Conservation (phyloP, 2,113 vertebrate genomes). For the Neodon shergylaensis region DNA sequence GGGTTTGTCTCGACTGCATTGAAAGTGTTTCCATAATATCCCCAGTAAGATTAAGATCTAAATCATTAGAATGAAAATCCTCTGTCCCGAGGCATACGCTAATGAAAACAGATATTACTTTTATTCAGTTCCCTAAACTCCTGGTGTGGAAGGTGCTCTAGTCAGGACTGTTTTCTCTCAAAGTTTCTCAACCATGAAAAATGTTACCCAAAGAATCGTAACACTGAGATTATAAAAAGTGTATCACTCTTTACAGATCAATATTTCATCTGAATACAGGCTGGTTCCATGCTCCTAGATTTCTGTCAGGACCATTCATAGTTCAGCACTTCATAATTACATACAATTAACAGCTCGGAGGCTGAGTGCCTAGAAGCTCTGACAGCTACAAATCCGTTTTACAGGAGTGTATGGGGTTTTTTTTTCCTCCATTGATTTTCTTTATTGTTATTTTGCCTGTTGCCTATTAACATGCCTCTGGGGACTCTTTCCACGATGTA, state of each 20-base stretch:
- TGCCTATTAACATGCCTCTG: slow-evolving; percentile 76
- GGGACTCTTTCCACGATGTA: slow-evolving; percentile 70
- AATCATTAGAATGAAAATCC: slow-evolving; percentile 65
- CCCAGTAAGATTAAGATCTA: slow-evolving; percentile 52
- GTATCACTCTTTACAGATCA: slow-evolving; percentile 54
- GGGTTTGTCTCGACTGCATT: neutral
- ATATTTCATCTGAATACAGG: slow-evolving; percentile 55
- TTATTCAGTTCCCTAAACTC: slow-evolving; percentile 54
- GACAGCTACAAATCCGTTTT: slow-evolving; percentile 72
- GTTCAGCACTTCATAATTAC: slow-evolving; percentile 74
- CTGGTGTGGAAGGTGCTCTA: slow-evolving; percentile 22
- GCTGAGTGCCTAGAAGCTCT: slow-evolving; percentile 49
- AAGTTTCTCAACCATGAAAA: slow-evolving; percentile 56
- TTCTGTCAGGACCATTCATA: slow-evolving; percentile 64
- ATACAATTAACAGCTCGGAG: slow-evolving; percentile 71
- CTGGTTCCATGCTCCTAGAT: slow-evolving; percentile 47
- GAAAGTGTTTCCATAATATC: slow-evolving; percentile 33
- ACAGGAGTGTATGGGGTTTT: slow-evolving; percentile 62
- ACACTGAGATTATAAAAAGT: slow-evolving; percentile 55
- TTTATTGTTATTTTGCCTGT: slow-evolving; percentile 80
- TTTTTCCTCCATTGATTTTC: slow-evolving; percentile 70
- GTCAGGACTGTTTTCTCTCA: slow-evolving; percentile 4
- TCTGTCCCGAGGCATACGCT: slow-evolving; percentile 46
- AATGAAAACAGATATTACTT: slow-evolving; percentile 59
- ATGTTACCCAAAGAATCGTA: slow-evolving; percentile 57